These are phyloP conservation scores for Leucophenga montana DNA, from an alignment of 2,888 invertebrate genomes.

Conservation along the genomic window DNA sequence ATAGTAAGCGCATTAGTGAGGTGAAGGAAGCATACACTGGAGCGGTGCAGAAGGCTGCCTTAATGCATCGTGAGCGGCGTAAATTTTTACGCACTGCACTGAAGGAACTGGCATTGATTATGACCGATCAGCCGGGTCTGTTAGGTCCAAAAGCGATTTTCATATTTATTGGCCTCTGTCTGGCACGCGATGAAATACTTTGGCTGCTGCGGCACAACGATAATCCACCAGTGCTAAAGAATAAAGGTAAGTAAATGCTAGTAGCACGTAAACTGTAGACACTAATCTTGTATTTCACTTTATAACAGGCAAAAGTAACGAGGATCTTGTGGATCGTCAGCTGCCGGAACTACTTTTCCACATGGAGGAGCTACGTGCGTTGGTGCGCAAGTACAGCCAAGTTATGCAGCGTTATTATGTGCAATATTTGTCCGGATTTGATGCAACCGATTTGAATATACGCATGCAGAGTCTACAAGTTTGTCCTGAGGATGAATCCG, in stretches of 20 bases:
- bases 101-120: constrained; percentile 93
- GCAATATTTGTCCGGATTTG: constrained; percentile 96
- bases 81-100: constrained; percentile 96
- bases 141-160: constrained; percentile 97
- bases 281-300: not conserved
- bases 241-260: constrained; percentile 76
- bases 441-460: constrained; percentile 92
- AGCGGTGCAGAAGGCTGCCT: constrained; percentile 91
- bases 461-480: constrained; percentile 87
- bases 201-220: constrained; percentile 98
- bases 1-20: constrained; percentile 92
- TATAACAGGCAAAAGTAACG: constrained; percentile 77
- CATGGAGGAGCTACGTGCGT: constrained; percentile 95
- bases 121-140: constrained; percentile 96
- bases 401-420: constrained; percentile 98
- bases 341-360: constrained; percentile 97
- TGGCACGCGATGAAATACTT: constrained; percentile 96
- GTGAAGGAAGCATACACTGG: constrained; percentile 95
- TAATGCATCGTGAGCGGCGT: constrained; percentile 93
- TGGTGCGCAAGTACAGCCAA: constrained; percentile 96
- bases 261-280: not conserved
- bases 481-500: constrained; percentile 95
- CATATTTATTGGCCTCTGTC: constrained; percentile 96
- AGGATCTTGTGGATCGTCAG: constrained; percentile 95
- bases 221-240: constrained; percentile 91